phyloP scores from a whole-genome alignment of 1,140 invertebrate genomes.

The Bombyx mandarina region DNA sequence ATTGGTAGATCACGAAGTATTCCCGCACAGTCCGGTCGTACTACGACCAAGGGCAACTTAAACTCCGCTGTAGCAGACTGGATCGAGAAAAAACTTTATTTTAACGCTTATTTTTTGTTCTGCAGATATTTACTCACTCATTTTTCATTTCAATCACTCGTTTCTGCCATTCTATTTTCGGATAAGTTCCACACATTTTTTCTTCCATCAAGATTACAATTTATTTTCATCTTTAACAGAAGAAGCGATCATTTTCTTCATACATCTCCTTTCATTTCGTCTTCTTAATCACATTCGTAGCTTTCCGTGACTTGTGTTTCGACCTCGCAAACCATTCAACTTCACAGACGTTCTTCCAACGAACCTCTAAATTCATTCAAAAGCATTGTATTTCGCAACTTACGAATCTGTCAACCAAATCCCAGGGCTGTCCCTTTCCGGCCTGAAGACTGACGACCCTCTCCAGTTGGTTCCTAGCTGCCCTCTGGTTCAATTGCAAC shows the following conservation, averaged over 20 bases:
- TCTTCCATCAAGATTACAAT: background rate
- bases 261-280: conserved; percentile 18
- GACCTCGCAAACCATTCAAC: no score
- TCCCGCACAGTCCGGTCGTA: conserved; percentile 75
- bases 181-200: background rate
- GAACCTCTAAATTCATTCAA: no score
- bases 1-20: conserved; percentile 72
- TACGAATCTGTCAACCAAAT: conserved; percentile 75
- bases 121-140: no score
- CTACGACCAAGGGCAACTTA: conserved; percentile 75
- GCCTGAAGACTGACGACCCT: conserved; percentile 72
- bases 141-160: no score
- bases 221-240: background rate
- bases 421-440: conserved; percentile 71
- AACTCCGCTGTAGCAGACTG: conserved; percentile 76
- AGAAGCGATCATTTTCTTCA: conserved; percentile 19
- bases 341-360: no score
- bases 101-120: no score
- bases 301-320: no score
- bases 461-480: conserved; percentile 68
- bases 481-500: conserved; percentile 71
- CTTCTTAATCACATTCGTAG: conserved; percentile 8
- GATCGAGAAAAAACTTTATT: background rate
- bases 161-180: no score
- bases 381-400: conserved; percentile 20